Evolutionary conservation across 2,888 invertebrate species (phyloP), one percentile per base, ranked within the genome.

Genomic region (Himalopsyche anomala): DNA sequence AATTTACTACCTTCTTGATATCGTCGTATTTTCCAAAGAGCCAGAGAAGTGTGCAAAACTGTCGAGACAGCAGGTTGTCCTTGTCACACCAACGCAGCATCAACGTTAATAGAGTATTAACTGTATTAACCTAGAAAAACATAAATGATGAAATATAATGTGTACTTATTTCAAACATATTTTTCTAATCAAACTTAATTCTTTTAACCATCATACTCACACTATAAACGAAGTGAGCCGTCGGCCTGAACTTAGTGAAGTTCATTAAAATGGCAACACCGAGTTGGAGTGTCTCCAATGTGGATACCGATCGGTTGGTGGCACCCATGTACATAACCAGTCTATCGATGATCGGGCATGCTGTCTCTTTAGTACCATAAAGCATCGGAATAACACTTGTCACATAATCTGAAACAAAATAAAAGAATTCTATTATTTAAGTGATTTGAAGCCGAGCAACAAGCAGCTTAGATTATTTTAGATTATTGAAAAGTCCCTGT

Each of bases 31-130:
- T 94, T 0, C 94, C 92, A 90, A 95, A 95, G 15, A 96, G 91
- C 95, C 95, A 96, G 69, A 96, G 90, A 54, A 95, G 92, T 0
- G 96, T 96, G 82, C 94, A 94, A 45, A 96, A 90, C 40, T 94
- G 94, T 89, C 95, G 94, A 89, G 95, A 95, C 84, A 95, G 91
- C 80, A 93, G 92, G 6, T 93, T 92, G 89, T 96, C 95, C 89
- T 94, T 95, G 89, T 94, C 95, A 89, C 95, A 95, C 92, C 94
- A 96, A 85, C 95, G 93, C 90, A 93, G 91, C 93, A 96, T 93
- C 90, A 95, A 94, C 89, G 94, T 95, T 69, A 96, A 91, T 36
- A 96, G 93, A 82, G 94, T 93, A 51, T 81, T 74, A n/a, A 87
- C 15, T n/a, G 74, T 74, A 36, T 38, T 74, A 74, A 74, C 38